Percentiles rank a stretch among this genome's conserved stretches.
These are phyloP conservation scores for Apostichopus parvimensis DNA, from an alignment of 35 echinoderm and acorn worm species.

Conservation along the genomic window DNA sequence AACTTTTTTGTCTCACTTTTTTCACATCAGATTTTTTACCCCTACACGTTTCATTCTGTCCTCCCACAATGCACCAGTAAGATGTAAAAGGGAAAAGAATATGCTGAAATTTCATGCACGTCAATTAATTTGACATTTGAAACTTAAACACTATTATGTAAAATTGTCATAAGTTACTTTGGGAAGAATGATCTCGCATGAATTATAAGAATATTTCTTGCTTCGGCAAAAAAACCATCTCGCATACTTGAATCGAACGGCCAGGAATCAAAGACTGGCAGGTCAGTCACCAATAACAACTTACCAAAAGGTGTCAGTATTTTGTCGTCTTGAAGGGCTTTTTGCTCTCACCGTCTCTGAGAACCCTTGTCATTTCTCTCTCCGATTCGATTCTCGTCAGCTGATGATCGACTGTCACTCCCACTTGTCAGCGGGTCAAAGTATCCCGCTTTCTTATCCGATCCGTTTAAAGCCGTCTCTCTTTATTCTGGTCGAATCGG, in stretches of 20 bases:
- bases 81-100: background rate
- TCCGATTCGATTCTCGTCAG: background rate
- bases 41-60: too few species aligned
- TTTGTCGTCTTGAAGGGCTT: constrained; percentile 1
- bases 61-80: too few species aligned
- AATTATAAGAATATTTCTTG: background rate
- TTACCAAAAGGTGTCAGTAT: background rate
- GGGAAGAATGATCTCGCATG: background rate
- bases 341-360: background rate
- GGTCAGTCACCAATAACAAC: background rate
- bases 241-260: background rate
- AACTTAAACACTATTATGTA: background rate
- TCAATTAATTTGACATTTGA: background rate
- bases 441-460: background rate
- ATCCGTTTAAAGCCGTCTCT: background rate
- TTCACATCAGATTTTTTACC: background rate
- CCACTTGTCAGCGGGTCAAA: constrained; percentile 10
- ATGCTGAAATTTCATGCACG: background rate
- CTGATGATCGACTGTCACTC: background rate
- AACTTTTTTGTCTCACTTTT: background rate
- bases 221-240: background rate
- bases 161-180: background rate
- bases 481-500: background rate
- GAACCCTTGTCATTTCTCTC: background rate
- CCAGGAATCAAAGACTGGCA: background rate